These are phyloP conservation scores for Smutsia gigantea DNA, from an alignment of 2,797 vertebrate genomes.

Conservation along the genomic window DNA sequence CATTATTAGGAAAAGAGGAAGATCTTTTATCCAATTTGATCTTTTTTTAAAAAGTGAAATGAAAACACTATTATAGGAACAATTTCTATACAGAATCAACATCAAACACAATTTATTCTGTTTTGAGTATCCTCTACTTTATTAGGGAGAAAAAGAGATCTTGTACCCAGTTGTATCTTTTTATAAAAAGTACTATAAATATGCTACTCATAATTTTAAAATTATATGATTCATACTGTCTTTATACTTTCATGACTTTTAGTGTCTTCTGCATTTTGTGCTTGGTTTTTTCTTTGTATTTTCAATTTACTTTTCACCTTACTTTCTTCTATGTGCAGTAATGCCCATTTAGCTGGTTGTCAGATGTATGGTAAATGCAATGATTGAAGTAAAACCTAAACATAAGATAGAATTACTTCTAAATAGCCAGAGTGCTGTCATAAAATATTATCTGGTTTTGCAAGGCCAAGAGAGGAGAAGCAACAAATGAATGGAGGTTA, in stretches of 20 bases:
- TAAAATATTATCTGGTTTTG: neutral
- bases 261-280: conserved; percentile 23
- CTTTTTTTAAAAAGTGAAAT: conserved; percentile 9
- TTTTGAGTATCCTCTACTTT: neutral
- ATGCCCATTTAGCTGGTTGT: conserved; percentile 62
- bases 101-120: conserved; percentile 12
- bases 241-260: conserved; percentile 2
- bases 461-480: neutral
- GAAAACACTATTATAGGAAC: conserved; percentile 18
- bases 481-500: neutral
- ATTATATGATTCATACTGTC: neutral
- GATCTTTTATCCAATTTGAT: conserved; percentile 1
- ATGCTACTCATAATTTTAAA: conserved; percentile 12
- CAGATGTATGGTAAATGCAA: neutral
- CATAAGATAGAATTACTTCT: neutral
- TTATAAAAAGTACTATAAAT: neutral
- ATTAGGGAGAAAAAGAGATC: neutral
- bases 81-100: neutral
- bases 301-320: conserved; percentile 26
- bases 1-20: neutral
- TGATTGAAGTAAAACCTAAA: conserved; percentile 17
- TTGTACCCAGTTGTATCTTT: neutral
- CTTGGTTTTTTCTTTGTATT: neutral
- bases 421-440: neutral
- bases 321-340: neutral